Base-by-base conservation (phyloP, 2,113 vertebrate species). In the Halcyon senegalensis region DNA sequence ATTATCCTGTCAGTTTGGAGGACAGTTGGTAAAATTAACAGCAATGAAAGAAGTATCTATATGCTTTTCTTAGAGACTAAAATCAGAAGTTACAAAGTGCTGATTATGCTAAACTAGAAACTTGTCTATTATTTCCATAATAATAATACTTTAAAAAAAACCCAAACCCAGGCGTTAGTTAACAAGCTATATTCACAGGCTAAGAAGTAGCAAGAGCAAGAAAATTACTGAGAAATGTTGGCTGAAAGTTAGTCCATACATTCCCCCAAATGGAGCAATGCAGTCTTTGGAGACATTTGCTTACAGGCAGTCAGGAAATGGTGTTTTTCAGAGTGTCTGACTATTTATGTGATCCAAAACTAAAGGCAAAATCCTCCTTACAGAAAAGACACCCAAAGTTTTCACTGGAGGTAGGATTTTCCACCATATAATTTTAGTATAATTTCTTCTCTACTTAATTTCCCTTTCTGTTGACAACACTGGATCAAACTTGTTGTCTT, bases 231-330 rank as follows among this genome's bases (percentile, higher is more conserved):
- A 78, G 43, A 53, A 59, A 13, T 9, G 4, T 4, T 30, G 44
- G 15, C n/a, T 35, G 46, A 55, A 67, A 62, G 27, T 19, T 58
- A 62, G 28, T 20, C 30, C 11, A 16, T 18, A 39, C 13, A 18
- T 31, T 31, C 17, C 43, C 24, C 18, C 7, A 3, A 20, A 28
- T 59, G n/a, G 18, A 81, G n/a, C n/a, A 63, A 18, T 5, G 1
- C 1, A 3, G 13, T 69, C 28, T 59, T 67, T 25, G 84, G 73
- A 51, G 62, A 35, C 1, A 1, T 5, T 11, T 33, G 20, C 19
- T 73, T 51, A n/a, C 0, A 0, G 33, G 9, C 30, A 17, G 48
- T 68, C 28, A 39, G 53, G 41, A 84, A 91, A 39, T 0, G 0
- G 23, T 28, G 9, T 46, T 16, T 72, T 84, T 84, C 68, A 53